Conservation (phyloP, 2,888 invertebrate species). For the Nipponacmea schrenckii region DNA sequence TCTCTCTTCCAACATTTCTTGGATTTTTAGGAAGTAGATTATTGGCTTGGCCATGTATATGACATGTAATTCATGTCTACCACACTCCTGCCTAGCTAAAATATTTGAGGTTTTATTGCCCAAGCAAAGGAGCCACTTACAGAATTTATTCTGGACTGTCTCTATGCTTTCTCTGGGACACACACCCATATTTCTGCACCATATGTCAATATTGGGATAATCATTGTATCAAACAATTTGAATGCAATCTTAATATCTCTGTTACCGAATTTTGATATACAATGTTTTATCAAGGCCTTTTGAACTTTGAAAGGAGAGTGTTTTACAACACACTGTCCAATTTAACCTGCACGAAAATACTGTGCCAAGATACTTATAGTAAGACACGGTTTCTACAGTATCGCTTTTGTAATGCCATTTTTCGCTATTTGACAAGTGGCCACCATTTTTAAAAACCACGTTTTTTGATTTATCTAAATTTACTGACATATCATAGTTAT, state of each 20-base stretch:
- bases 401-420: neutral
- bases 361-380: constrained; percentile 4
- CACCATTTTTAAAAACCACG: constrained; percentile 1
- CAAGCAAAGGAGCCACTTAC: neutral
- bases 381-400: neutral
- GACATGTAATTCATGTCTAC: constrained; percentile 6
- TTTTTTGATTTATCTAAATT: constrained; percentile 1
- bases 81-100: neutral
- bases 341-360: neutral
- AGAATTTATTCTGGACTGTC: constrained; percentile 1
- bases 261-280: neutral
- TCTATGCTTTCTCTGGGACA: constrained; percentile 3
- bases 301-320: constrained; percentile 1
- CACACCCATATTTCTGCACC: constrained; percentile 4
- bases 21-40: constrained; percentile 6
- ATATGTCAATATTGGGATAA: neutral
- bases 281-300: neutral
- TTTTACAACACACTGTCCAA: constrained; percentile 3
- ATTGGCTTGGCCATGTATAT: constrained; percentile 3
- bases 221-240: constrained; percentile 3
- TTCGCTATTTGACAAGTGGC: neutral
- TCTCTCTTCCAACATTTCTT: constrained; percentile 5
- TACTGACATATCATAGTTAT: neutral
- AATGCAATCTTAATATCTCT: constrained; percentile 1
- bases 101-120: constrained; percentile 4